These are phyloP conservation scores for Caenorhabditis becei DNA, from an alignment of 2,888 invertebrate genomes.

Conservation along the genomic window DNA sequence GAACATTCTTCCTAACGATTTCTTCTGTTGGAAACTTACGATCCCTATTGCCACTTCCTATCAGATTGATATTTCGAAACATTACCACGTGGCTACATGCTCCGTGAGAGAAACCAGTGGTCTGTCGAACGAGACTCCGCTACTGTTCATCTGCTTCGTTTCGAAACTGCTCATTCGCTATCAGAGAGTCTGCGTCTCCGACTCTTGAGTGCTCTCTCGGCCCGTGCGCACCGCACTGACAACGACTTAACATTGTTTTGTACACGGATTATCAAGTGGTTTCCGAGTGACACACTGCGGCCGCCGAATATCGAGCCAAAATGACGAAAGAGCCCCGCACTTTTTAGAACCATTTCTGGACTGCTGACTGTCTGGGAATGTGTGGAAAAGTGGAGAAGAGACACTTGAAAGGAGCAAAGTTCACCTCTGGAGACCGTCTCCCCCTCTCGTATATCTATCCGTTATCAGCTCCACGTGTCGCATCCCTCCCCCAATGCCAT, in stretches of 20 bases:
- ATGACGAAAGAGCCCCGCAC: conserved; percentile 38
- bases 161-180: conserved; percentile 23
- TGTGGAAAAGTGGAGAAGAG: conserved; percentile 1
- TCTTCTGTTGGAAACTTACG: too few relatives aligned
- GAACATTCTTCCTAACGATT: too few relatives aligned
- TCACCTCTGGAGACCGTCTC: neutral
- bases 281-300: conserved; percentile 51
- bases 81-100: conserved; percentile 16
- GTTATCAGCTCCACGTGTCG: conserved; percentile 2
- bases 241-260: conserved; percentile 68
- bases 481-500: neutral
- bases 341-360: conserved; percentile 46
- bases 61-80: neutral
- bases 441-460: neutral
- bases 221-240: conserved; percentile 36
- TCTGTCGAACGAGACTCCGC: conserved; percentile 10
- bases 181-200: conserved; percentile 31
- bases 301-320: conserved; percentile 29
- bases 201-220: conserved; percentile 50
- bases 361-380: conserved; percentile 16
- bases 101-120: conserved; percentile 15
- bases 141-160: conserved; percentile 28
- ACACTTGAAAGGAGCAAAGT: conserved; percentile 31
- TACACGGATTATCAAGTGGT: conserved; percentile 69
- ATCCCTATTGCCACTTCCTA: too few relatives aligned